phyloP scores from a whole-genome alignment of 1,140 invertebrate species.

The Anadara kagoshimensis region DNA sequence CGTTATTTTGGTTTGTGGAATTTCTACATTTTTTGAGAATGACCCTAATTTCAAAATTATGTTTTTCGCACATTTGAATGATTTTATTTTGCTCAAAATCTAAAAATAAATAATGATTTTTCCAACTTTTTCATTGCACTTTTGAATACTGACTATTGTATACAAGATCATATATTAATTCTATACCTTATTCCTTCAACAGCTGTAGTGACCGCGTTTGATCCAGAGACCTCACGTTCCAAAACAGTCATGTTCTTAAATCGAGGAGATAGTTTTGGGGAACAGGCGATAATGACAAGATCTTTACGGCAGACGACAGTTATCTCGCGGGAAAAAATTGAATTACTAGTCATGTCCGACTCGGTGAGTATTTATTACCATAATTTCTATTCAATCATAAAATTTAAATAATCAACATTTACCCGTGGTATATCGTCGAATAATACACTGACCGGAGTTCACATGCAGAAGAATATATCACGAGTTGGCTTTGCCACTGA shows the following conservation, averaged over 20 bases:
- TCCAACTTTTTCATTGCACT: no score
- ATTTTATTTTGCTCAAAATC: no score
- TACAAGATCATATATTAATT: not conserved
- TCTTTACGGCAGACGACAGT: constrained; percentile 57
- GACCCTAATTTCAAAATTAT: no score
- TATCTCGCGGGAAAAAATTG: constrained; percentile 63
- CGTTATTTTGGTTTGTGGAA: no score
- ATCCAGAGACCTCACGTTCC: constrained; percentile 41
- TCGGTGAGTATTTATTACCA: constrained; percentile 40
- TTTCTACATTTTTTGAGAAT: no score
- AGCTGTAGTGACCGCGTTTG: constrained; percentile 61
- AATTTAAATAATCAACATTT: not conserved
- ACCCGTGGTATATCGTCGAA: no score
- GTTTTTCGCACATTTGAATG: no score
- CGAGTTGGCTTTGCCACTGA: no score
- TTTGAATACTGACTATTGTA: not conserved
- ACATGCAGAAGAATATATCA: no score
- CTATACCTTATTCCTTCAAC: constrained; percentile 14
- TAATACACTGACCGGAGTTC: no score
- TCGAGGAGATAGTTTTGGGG: constrained; percentile 67
- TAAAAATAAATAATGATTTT: no score
- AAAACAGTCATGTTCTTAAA: constrained; percentile 57
- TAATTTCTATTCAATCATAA: not conserved
- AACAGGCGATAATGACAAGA: constrained; percentile 62
- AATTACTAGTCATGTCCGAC: constrained; percentile 62